phyloP scores from a whole-genome alignment of 2,113 vertebrate genomes.

The Semnornis frantzii region DNA sequence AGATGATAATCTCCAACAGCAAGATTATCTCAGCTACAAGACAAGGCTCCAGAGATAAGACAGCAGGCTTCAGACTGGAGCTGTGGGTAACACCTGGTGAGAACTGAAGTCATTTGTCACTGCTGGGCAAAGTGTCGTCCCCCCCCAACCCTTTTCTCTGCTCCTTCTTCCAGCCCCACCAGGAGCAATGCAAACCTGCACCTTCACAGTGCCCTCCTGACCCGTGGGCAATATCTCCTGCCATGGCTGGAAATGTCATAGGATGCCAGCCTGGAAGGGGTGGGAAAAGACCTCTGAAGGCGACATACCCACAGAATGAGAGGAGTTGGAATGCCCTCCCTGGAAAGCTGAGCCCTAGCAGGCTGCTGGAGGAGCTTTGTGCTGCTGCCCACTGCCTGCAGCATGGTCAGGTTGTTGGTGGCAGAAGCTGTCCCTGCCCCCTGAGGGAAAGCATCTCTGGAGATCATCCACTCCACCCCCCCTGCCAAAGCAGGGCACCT shows the following conservation, averaged over 20 bases:
- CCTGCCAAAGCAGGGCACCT: too few species aligned
- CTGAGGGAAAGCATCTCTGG: background rate
- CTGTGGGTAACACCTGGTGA: background rate
- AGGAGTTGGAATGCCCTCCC: background rate
- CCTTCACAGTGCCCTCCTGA: background rate
- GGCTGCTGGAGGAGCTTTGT: background rate
- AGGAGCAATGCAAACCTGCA: background rate
- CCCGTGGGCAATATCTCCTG: background rate
- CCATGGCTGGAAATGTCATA: too few species aligned
- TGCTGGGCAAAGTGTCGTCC: background rate
- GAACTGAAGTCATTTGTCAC: accelerated
- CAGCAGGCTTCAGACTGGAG: background rate
- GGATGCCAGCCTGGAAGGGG: too few species aligned
- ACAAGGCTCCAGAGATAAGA: background rate
- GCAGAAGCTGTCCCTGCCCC: background rate
- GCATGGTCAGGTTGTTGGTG: background rate
- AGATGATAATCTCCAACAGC: background rate
- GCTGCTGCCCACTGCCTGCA: background rate
- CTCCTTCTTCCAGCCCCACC: background rate
- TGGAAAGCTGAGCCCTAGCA: accelerated
- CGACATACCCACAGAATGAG: too few species aligned
- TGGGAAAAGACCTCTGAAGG: too few species aligned
- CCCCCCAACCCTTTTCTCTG: background rate
- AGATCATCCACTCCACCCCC: too few species aligned
- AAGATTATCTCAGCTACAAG: background rate